phyloP scores from a whole-genome alignment of 2,113 vertebrate species.

The Aphelocoma coerulescens region DNA sequence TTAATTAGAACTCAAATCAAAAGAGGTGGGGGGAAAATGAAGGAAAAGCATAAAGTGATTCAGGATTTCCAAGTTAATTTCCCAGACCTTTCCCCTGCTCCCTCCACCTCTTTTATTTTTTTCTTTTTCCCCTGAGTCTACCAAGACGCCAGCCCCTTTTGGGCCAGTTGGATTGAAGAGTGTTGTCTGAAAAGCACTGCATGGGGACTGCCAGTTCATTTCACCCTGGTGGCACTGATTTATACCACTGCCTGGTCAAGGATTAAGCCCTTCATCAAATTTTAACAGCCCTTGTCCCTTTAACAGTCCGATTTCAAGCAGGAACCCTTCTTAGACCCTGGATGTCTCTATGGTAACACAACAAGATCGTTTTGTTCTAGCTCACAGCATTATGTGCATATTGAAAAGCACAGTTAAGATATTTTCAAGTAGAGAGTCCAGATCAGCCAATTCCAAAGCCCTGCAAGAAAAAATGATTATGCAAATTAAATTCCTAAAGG shows the following conservation, averaged over 20 bases:
- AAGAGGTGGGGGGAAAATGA: background rate
- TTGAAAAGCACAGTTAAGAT: constrained; percentile 56
- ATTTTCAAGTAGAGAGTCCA: constrained; percentile 45
- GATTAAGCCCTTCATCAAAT: constrained; percentile 32
- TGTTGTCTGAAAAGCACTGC: background rate
- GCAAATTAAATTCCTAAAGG: constrained; percentile 36
- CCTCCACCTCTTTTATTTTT: background rate
- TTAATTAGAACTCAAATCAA: constrained; percentile 21
- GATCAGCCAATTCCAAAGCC: constrained; percentile 36
- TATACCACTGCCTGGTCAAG: constrained; percentile 3
- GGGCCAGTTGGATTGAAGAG: background rate
- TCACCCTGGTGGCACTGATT: background rate
- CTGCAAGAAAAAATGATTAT: constrained; percentile 56
- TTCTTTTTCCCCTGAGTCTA: background rate
- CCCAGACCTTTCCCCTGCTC: background rate
- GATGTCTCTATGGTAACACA: constrained; percentile 64
- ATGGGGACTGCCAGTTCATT: background rate
- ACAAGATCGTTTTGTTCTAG: constrained; percentile 57
- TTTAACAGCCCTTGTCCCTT: constrained; percentile 50
- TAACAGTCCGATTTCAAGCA: constrained; percentile 24
- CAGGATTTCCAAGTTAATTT: background rate
- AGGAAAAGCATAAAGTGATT: background rate
- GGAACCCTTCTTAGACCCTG: constrained; percentile 47
- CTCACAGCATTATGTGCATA: constrained; percentile 50
- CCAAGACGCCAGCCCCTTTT: background rate